Conservation (phyloP, 2,113 vertebrate species). For the Cricetomys ansorgei region DNA sequence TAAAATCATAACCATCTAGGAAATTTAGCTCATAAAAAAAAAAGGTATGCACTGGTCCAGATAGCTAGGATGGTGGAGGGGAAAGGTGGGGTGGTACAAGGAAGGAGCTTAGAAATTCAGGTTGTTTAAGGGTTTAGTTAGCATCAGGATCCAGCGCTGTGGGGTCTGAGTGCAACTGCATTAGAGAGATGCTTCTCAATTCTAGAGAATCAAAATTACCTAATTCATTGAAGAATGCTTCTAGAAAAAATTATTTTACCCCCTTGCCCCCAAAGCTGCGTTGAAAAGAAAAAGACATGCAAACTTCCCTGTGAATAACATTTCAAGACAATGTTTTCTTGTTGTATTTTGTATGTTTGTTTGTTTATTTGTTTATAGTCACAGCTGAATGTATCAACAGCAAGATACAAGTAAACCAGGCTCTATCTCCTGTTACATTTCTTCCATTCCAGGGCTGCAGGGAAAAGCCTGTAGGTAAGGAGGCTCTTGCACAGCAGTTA, state of each 20-base stretch:
- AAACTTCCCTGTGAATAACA: background rate
- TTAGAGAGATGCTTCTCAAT: background rate
- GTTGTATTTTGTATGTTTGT: background rate
- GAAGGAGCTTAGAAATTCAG: background rate
- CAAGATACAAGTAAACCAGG: background rate
- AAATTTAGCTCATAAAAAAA: conserved; percentile 69
- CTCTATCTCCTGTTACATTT: background rate
- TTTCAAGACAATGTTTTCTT: background rate
- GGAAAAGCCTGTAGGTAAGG: background rate
- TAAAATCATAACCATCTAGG: conserved; percentile 74
- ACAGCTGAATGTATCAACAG: background rate
- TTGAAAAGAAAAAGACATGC: background rate
- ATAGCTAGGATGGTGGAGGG: background rate
- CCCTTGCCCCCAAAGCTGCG: background rate
- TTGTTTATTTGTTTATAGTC: background rate
- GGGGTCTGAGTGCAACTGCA: background rate
- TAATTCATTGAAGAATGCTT: background rate
- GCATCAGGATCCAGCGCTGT: background rate
- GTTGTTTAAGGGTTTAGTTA: background rate
- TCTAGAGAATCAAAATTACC: conserved; percentile 22
- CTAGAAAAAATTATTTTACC: conserved; percentile 36
- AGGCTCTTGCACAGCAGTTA: background rate
- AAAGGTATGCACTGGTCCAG: conserved; percentile 47
- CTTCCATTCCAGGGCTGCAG: background rate
- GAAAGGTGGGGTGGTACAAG: background rate